Conservation (phyloP, 2,797 vertebrate species). For the Lutjanus campechanus region DNA sequence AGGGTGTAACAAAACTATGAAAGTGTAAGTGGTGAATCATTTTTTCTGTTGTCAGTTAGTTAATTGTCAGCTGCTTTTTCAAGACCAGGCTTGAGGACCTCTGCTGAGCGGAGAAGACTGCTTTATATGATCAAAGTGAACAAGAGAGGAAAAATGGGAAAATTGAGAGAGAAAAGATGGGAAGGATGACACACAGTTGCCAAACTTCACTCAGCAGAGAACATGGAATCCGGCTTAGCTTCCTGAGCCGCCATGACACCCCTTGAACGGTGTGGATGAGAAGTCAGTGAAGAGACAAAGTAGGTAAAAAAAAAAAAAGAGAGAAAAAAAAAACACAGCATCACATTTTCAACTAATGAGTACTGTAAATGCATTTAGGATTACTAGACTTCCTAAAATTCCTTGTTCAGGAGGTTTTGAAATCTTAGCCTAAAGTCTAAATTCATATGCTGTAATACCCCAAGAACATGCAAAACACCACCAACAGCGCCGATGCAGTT, state of each 20-base stretch:
- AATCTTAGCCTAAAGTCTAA: neutral
- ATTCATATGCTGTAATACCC: neutral
- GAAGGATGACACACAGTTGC: constrained; percentile 6
- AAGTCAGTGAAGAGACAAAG: constrained; percentile 13
- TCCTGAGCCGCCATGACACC: constrained; percentile 17
- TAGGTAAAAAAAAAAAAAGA: neutral
- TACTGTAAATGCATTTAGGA: neutral
- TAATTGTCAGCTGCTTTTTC: neutral
- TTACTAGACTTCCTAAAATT: neutral
- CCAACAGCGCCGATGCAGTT: neutral
- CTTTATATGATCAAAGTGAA: constrained; percentile 13
- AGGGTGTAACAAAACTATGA: neutral
- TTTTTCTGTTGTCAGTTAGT: neutral
- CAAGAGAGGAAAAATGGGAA: neutral
- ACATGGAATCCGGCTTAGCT: constrained; percentile 10
- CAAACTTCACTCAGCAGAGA: constrained; percentile 15
- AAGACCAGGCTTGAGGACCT: neutral
- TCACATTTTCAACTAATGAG: neutral
- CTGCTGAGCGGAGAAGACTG: constrained; percentile 1
- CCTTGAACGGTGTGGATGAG: neutral
- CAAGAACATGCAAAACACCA: neutral
- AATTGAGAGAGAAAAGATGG: neutral
- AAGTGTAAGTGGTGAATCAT: neutral
- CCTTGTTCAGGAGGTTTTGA: neutral
- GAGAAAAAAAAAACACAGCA: neutral